Conservation (phyloP, 2,888 invertebrate species). For the Biston betularia region DNA sequence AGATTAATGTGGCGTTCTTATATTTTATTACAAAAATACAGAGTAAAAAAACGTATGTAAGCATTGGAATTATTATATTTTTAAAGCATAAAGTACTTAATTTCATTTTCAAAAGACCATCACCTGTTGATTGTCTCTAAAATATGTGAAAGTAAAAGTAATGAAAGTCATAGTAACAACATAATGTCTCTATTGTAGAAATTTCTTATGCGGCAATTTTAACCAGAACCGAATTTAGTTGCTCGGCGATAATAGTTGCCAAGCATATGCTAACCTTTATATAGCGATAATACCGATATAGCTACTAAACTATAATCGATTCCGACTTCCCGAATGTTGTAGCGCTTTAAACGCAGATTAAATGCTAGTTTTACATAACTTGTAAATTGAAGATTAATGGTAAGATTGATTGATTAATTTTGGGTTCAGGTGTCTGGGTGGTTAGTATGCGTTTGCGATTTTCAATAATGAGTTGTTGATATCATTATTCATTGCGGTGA, state of each 20-base stretch:
- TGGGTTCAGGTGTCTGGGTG: constrained; percentile 18
- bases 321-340: constrained; percentile 6
- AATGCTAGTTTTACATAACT: constrained; percentile 11
- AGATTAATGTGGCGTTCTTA: too few relatives aligned
- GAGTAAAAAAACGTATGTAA: too few relatives aligned
- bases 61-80: too few relatives aligned
- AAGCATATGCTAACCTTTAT: neutral
- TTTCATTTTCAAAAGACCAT: too few relatives aligned
- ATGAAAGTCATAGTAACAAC: neutral
- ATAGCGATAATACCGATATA: neutral
- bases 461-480: constrained; percentile 18
- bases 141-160: neutral
- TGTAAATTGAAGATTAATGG: constrained; percentile 13
- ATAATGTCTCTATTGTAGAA: neutral
- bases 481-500: constrained; percentile 2
- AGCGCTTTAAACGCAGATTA: constrained; percentile 15
- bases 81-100: too few relatives aligned
- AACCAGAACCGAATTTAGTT: neutral
- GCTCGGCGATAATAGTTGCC: constrained; percentile 5
- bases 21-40: too few relatives aligned
- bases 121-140: neutral
- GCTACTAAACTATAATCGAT: neutral
- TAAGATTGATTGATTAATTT: constrained; percentile 30
- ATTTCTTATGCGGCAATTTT: neutral
- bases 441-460: constrained; percentile 16